Evolutionary conservation across 2,888 invertebrate genomes (phyloP), one percentile per base, ranked within the genome.

Genomic region (Agriopis aurantiaria): DNA sequence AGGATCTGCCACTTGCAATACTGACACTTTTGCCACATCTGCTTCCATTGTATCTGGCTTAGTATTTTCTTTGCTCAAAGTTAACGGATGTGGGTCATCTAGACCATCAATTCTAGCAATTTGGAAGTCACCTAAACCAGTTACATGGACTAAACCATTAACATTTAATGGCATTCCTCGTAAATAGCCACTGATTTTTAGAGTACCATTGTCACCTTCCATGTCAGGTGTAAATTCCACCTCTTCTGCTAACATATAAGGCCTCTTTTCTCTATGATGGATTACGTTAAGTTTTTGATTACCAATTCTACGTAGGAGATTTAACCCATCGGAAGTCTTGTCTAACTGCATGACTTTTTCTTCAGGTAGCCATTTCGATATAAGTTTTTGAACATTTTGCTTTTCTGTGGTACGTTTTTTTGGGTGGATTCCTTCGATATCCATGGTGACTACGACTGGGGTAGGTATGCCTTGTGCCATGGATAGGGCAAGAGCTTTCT

Each of bases 121-220:
- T 93, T 99, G 99, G 85, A 97, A 99, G 85, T 99, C 98, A 9
- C 99, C 99, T 82, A 98, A 95, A 0, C 99, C 99, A 56, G 98
- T 97, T 65, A 99, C 96, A 84, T 99, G 98, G 40, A 99, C 95
- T 65, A 99, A 94, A 72, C 97, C 95, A 91, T 99, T 99, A 0
- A 98, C 98, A 85, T 97, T 97, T 63, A 99, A 89, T 5, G 97
- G 95, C 83, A 96, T 96, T 0, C 99, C 98, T 79, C 98, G 95
- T 62, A 99, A 88, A 88, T 97, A 99, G 0, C 99, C 99, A 59
- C 97, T 96, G 0, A 99, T 95, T 90, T 97, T 96, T 46, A 98
- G 91, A 14, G 96, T 96, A 9, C 98, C 98, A 75, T 86, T 84
- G 0, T 95, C 90, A 12, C 91, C 87, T 69, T 92, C 88, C 72